Evolutionary conservation across 2,113 vertebrate genomes (phyloP).

Genomic region (Tauraco erythrolophus): DNA sequence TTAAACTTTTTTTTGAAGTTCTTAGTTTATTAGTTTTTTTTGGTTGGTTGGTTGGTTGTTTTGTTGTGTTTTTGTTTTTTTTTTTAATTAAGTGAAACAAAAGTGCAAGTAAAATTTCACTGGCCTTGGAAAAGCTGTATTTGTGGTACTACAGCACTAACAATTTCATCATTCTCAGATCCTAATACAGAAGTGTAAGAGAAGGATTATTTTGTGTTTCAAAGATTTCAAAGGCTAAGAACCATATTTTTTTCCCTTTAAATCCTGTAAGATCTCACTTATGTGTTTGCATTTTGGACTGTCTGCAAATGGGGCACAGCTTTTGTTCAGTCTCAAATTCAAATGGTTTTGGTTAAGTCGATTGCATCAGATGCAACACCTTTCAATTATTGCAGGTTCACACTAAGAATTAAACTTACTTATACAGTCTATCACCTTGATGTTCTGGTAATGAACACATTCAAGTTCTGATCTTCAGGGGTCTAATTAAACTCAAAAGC

Average conservation of each 20-base stretch:
- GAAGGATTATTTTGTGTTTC: neutral
- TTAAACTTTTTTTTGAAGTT: neutral
- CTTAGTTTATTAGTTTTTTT: neutral
- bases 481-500: neutral
- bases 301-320: rapidly evolving
- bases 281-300: neutral
- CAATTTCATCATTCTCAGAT: neutral
- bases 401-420: neutral
- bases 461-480: neutral
- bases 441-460: neutral
- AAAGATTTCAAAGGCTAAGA: neutral
- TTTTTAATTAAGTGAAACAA: neutral
- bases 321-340: neutral
- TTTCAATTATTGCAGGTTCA: neutral
- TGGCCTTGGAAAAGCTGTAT: neutral
- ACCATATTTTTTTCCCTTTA: neutral
- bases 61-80: too few relatives aligned
- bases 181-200: neutral
- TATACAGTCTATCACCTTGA: neutral
- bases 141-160: neutral
- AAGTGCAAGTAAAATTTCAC: neutral
- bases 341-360: neutral
- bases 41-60: too few relatives aligned
- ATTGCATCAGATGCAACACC: neutral
- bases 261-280: neutral